These are phyloP conservation scores for Tachycineta bicolor DNA, from an alignment of 2,113 vertebrate species.

Conservation along the genomic window DNA sequence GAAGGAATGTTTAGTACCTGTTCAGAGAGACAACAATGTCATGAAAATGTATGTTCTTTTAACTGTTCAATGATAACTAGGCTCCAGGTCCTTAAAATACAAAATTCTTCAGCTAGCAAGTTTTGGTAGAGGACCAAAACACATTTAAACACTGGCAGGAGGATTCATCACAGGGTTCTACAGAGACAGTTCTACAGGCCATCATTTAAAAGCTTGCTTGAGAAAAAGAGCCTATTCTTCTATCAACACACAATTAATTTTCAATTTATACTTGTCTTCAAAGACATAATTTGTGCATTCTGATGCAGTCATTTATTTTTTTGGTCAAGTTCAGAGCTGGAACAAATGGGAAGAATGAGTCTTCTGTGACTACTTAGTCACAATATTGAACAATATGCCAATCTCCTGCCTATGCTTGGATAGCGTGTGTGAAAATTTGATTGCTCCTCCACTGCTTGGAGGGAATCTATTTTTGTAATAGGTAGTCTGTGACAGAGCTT, in stretches of 20 bases:
- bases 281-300: not conserved
- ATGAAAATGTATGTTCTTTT: not conserved
- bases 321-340: conserved; percentile 21
- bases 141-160: not conserved
- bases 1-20: not conserved
- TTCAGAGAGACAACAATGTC: not conserved
- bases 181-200: not conserved
- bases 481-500: not conserved
- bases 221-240: not conserved
- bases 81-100: not conserved
- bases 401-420: not conserved
- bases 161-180: not conserved
- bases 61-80: not conserved
- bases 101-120: not conserved
- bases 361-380: conserved; percentile 9
- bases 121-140: not conserved
- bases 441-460: not conserved
- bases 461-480: not conserved
- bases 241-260: not conserved
- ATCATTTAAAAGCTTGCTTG: not conserved
- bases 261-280: not conserved
- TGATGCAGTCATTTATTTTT: conserved; percentile 31
- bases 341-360: not conserved
- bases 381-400: conserved; percentile 26
- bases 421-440: not conserved